A percentile compares a stretch with the other conserved stretches of the same genome.
Conservation (phyloP, 2,797 vertebrate species). For the Rhinophrynus dorsalis region DNA sequence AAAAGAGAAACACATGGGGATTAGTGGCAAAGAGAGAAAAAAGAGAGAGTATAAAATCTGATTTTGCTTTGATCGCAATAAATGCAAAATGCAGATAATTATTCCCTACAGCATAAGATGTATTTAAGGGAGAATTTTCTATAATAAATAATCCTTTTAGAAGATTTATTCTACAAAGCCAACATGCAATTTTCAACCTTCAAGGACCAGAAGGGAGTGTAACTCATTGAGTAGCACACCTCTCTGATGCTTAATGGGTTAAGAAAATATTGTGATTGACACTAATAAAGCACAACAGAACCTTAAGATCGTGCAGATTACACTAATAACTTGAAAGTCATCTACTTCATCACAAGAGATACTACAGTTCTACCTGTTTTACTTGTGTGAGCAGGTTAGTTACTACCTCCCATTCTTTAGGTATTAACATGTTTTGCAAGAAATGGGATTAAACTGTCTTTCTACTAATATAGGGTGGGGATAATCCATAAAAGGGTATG, state of each 20-base stretch:
- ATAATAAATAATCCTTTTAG: too few relatives aligned
- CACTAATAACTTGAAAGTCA: constrained; percentile 8
- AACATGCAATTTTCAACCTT: too few relatives aligned
- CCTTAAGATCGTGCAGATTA: constrained; percentile 25
- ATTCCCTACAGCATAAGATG: too few relatives aligned
- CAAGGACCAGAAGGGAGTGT: too few relatives aligned
- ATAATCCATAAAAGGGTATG: constrained; percentile 20
- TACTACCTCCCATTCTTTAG: constrained; percentile 5
- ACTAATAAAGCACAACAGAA: constrained; percentile 1
- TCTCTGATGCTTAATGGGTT: constrained; percentile 2
- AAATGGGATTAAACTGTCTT: constrained; percentile 39
- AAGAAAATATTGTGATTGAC: constrained; percentile 17
- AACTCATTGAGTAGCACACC: too few relatives aligned
- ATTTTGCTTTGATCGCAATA: background rate
- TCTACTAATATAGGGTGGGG: constrained; percentile 36
- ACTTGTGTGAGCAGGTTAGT: constrained; percentile 28
- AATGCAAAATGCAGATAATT: background rate
- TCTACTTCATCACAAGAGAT: constrained; percentile 2
- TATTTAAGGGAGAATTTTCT: too few relatives aligned
- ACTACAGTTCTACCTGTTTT: constrained; percentile 17
- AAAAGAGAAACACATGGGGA: too few relatives aligned
- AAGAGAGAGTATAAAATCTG: background rate
- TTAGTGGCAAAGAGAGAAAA: too few relatives aligned
- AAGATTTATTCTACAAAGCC: too few relatives aligned
- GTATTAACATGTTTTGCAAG: constrained; percentile 32